Percentiles rank a stretch among this genome's conserved stretches.
Evolutionary conservation across 2,888 invertebrate genomes (phyloP).

Genomic region (Diloba caeruleocephala): DNA sequence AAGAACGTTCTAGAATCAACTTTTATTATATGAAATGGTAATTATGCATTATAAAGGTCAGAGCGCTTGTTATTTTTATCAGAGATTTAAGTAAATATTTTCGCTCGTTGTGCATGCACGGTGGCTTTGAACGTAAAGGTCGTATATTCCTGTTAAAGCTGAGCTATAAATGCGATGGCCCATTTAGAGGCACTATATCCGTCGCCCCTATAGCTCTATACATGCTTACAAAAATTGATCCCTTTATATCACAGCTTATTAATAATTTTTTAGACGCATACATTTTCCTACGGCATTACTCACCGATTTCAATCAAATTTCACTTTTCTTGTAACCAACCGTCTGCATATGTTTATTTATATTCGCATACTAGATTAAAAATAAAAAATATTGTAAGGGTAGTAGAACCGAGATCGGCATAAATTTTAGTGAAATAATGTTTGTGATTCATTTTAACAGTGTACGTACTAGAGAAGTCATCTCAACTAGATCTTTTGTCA

Average conservation of each 20-base stretch:
- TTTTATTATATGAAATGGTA: slow-evolving; percentile 7
- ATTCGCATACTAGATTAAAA: slow-evolving; percentile 23
- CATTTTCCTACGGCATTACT: slow-evolving; percentile 25
- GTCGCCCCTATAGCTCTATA: slow-evolving; percentile 49
- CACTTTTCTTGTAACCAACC: slow-evolving; percentile 35
- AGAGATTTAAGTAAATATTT: slow-evolving; percentile 33
- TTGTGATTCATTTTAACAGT: neutral
- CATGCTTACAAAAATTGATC: slow-evolving; percentile 41
- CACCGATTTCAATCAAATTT: slow-evolving; percentile 23
- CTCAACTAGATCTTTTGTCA: too few relatives aligned
- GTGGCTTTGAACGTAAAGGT: slow-evolving; percentile 48
- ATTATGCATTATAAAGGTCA: slow-evolving; percentile 31
- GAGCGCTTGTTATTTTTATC: slow-evolving; percentile 26
- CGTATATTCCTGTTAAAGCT: slow-evolving; percentile 49
- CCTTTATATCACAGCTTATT: slow-evolving; percentile 51
- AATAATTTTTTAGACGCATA: slow-evolving; percentile 43
- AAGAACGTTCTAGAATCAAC: slow-evolving; percentile 9
- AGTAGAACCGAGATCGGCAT: slow-evolving; percentile 19
- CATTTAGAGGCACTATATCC: slow-evolving; percentile 62
- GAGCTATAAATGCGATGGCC: slow-evolving; percentile 57
- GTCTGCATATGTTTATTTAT: slow-evolving; percentile 7
- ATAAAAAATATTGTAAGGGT: slow-evolving; percentile 22
- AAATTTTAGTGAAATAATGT: slow-evolving; percentile 22
- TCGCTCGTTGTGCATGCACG: slow-evolving; percentile 17
- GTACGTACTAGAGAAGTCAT: too few relatives aligned